phyloP scores from a whole-genome alignment of 2,888 invertebrate genomes.

The Troilus luridus region DNA sequence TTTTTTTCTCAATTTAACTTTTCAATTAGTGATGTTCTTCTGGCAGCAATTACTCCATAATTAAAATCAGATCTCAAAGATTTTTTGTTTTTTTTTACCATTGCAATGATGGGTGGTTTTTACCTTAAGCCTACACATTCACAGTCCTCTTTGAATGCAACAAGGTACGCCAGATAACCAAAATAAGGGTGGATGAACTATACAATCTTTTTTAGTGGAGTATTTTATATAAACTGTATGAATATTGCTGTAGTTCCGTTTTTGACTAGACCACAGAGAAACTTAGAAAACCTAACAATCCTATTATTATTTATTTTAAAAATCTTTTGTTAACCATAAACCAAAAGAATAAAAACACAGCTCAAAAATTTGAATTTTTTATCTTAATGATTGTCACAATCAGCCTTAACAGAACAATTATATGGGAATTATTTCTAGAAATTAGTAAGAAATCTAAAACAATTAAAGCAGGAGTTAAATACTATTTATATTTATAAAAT shows the following conservation, averaged over 20 bases:
- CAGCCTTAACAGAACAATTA: neutral
- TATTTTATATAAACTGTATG: neutral
- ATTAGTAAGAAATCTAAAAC: neutral
- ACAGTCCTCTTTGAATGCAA: too few species aligned
- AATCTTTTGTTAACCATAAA: neutral
- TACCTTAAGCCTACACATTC: too few species aligned
- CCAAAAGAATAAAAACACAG: neutral
- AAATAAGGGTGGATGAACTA: too few species aligned
- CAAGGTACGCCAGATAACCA: too few species aligned
- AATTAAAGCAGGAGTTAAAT: neutral
- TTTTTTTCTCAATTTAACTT: too few species aligned
- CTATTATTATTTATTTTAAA: neutral
- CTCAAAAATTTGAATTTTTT: neutral
- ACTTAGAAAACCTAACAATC: too few species aligned
- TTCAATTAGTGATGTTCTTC: too few species aligned
- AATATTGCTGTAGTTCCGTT: neutral
- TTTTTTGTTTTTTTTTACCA: too few species aligned
- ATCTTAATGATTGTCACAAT: neutral
- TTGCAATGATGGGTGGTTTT: too few species aligned
- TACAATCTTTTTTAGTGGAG: too few species aligned
- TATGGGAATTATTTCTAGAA: neutral
- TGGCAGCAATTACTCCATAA: too few species aligned
- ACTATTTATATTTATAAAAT: neutral
- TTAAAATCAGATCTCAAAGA: too few species aligned
- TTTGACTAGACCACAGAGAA: neutral